Percentiles rank a stretch among this genome's conserved stretches.
These are phyloP conservation scores for Gorsachius goisagi DNA, from an alignment of 2,113 vertebrate genomes.

Conservation along the genomic window DNA sequence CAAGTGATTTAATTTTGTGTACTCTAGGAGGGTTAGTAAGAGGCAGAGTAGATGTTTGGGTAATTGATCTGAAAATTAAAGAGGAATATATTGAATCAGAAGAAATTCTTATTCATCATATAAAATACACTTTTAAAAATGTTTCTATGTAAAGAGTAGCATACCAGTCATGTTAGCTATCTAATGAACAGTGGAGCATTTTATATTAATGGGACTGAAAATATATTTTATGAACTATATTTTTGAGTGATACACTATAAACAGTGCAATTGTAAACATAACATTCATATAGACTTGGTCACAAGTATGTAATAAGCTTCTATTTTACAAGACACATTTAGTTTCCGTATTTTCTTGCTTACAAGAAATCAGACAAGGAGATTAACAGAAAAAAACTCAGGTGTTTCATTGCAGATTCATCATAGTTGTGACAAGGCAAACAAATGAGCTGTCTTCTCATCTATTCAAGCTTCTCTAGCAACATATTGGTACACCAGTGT, in stretches of 20 bases:
- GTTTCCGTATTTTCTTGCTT: neutral
- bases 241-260: neutral
- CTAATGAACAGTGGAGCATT: neutral
- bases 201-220: neutral
- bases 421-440: neutral
- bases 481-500: neutral
- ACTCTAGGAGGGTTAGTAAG: neutral
- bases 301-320: neutral
- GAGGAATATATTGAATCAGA: neutral
- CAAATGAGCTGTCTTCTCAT: neutral
- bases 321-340: neutral
- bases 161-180: neutral
- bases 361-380: neutral
- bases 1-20: neutral
- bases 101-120: neutral
- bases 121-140: neutral
- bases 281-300: neutral
- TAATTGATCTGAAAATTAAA: constrained; percentile 1
- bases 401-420: neutral
- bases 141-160: neutral
- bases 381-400: neutral
- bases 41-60: neutral
- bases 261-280: neutral
- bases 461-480: neutral
- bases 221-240: neutral